Percentiles rank a stretch among this genome's conserved stretches.
These are phyloP conservation scores for Luffia ferchaultella DNA, from an alignment of 2,888 invertebrate species.

Conservation along the genomic window DNA sequence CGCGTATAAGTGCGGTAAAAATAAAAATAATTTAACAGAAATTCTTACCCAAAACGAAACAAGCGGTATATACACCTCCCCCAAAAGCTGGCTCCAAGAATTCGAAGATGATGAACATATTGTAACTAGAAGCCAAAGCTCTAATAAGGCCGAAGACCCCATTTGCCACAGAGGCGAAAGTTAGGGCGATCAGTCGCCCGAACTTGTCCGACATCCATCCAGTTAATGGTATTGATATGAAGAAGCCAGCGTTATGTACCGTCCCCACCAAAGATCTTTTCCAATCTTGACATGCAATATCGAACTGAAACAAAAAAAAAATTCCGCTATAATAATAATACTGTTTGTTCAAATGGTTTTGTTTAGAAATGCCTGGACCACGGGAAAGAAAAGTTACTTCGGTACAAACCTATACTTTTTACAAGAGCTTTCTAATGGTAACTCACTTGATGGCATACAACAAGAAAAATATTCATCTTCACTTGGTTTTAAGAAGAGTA, in stretches of 20 bases:
- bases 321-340: too few relatives aligned
- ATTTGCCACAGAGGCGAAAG: slow-evolving; percentile 61
- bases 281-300: slow-evolving; percentile 75
- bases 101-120: slow-evolving; percentile 67
- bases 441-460: too few relatives aligned
- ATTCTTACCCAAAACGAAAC: slow-evolving; percentile 70
- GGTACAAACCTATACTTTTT: too few relatives aligned
- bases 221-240: slow-evolving; percentile 74
- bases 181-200: slow-evolving; percentile 69
- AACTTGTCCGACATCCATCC: slow-evolving; percentile 76
- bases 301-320: slow-evolving; percentile 66
- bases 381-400: too few relatives aligned
- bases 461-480: too few relatives aligned
- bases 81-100: slow-evolving; percentile 66
- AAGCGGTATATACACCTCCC: slow-evolving; percentile 66
- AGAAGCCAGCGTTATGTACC: slow-evolving; percentile 77
- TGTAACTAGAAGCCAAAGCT: slow-evolving; percentile 64
- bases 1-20: too few relatives aligned
- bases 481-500: too few relatives aligned
- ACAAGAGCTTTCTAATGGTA: too few relatives aligned
- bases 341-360: too few relatives aligned
- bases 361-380: too few relatives aligned
- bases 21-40: too few relatives aligned
- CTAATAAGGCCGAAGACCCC: slow-evolving; percentile 65
- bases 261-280: slow-evolving; percentile 79